phyloP scores from a whole-genome alignment of 1,140 invertebrate species.

The Ceratina calcarata region DNA sequence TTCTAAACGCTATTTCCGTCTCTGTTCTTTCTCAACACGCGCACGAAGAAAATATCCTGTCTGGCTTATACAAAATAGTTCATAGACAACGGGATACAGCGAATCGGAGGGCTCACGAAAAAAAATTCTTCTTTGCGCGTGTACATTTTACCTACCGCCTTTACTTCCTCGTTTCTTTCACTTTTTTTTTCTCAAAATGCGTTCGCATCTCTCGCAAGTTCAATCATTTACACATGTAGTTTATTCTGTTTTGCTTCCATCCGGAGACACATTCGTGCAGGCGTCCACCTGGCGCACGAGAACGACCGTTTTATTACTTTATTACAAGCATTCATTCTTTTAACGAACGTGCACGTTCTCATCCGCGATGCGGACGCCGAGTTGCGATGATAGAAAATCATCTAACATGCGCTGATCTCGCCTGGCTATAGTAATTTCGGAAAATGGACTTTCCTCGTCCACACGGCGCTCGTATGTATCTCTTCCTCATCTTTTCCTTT shows the following conservation, averaged over 20 bases:
- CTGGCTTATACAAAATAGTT: background rate
- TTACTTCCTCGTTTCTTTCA: background rate
- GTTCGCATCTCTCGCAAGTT: constrained; percentile 5
- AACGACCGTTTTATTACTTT: background rate
- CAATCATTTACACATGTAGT: background rate
- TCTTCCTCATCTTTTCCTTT: background rate
- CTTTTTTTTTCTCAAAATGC: background rate
- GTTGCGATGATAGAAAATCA: background rate
- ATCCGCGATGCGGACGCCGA: background rate
- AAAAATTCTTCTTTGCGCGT: constrained; percentile 1
- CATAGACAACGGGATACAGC: no score
- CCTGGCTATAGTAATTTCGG: background rate
- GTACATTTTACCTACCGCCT: background rate
- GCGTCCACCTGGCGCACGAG: background rate
- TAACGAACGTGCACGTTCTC: background rate
- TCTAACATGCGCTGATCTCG: background rate
- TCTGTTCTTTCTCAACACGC: constrained; percentile 66
- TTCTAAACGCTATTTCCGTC: constrained; percentile 62
- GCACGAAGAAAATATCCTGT: constrained; percentile 17
- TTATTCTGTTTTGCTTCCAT: constrained; percentile 10
- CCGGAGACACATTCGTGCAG: background rate
- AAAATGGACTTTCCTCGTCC: background rate
- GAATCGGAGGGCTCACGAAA: background rate
- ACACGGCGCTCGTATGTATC: background rate
- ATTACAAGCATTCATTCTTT: background rate